Conservation (phyloP, 2,888 invertebrate genomes). For the Lacanobia oleracea region DNA sequence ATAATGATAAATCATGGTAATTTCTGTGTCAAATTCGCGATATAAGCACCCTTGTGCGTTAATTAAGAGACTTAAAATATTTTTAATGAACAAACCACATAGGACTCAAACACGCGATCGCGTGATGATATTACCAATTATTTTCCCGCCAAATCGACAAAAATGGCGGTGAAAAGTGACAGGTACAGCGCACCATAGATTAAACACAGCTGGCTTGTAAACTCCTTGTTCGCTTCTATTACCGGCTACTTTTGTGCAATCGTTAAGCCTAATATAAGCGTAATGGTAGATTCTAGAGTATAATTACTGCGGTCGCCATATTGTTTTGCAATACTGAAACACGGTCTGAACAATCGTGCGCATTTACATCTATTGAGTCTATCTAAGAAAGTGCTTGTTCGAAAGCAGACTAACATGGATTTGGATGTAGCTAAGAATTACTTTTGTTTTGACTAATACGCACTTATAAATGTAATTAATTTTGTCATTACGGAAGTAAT, state of each 20-base stretch:
- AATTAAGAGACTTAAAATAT: conserved; percentile 52
- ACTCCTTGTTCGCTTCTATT: conserved; percentile 74
- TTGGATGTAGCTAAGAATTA: conserved; percentile 39
- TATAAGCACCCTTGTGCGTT: conserved; percentile 44
- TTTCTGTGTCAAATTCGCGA: conserved; percentile 34
- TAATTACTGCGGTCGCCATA: conserved; percentile 76
- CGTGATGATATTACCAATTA: conserved; percentile 76
- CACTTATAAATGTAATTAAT: conserved; percentile 12
- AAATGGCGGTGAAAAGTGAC: conserved; percentile 83
- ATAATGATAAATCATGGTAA: conserved; percentile 37
- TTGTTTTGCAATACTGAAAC: conserved; percentile 78
- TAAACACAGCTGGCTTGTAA: conserved; percentile 76
- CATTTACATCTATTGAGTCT: conserved; percentile 73
- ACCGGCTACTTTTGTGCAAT: conserved; percentile 77
- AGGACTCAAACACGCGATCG: conserved; percentile 75
- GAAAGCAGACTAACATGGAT: conserved; percentile 63
- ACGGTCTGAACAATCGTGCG: conserved; percentile 69
- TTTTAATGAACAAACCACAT: conserved; percentile 53
- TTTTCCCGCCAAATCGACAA: conserved; percentile 81
- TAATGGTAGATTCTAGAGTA: conserved; percentile 74
- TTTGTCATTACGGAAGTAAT: neutral
- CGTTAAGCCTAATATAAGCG: conserved; percentile 76
- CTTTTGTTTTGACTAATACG: conserved; percentile 34
- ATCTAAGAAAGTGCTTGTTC: conserved; percentile 73
- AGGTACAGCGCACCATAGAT: conserved; percentile 66